These are phyloP conservation scores for Procambarus virginalis DNA, from an alignment of 1,140 invertebrate genomes.

Conservation along the genomic window DNA sequence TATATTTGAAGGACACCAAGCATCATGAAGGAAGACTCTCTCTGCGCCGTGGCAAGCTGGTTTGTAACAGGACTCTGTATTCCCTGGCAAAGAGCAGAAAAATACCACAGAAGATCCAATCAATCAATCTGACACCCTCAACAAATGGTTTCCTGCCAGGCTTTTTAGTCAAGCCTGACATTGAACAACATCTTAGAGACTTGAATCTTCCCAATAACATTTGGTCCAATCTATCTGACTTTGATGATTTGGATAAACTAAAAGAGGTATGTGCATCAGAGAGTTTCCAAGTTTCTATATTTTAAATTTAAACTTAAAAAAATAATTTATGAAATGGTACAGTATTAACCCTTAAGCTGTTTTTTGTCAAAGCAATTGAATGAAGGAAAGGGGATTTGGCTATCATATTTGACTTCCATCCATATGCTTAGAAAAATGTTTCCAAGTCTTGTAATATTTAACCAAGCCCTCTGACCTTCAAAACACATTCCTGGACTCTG, in stretches of 20 bases:
- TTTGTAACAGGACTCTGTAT: slow-evolving; percentile 49
- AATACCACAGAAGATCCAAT: slow-evolving; percentile 34
- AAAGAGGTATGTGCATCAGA: neutral
- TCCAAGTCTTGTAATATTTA: no score
- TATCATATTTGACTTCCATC: no score
- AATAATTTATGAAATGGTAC: no score
- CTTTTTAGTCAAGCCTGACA: slow-evolving; percentile 21
- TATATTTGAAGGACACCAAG: slow-evolving; percentile 24
- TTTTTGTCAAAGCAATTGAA: no score
- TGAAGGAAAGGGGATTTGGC: no score
- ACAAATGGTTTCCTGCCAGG: slow-evolving; percentile 46
- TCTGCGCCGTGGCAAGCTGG: neutral
- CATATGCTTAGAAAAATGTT: no score
- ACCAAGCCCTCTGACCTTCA: no score
- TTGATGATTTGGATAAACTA: neutral
- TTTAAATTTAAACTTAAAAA: no score
- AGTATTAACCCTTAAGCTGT: no score
- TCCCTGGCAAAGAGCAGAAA: slow-evolving; percentile 13
- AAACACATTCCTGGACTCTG: no score
- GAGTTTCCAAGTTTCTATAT: no score
- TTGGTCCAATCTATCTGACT: slow-evolving; percentile 10
- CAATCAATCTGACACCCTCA: slow-evolving; percentile 6
- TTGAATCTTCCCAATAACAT: slow-evolving; percentile 1
- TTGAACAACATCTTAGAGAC: slow-evolving; percentile 7
- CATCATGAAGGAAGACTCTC: slow-evolving; percentile 51